phyloP scores from a whole-genome alignment of 23 tunicate species.

The Clavelina lepadiformis region DNA sequence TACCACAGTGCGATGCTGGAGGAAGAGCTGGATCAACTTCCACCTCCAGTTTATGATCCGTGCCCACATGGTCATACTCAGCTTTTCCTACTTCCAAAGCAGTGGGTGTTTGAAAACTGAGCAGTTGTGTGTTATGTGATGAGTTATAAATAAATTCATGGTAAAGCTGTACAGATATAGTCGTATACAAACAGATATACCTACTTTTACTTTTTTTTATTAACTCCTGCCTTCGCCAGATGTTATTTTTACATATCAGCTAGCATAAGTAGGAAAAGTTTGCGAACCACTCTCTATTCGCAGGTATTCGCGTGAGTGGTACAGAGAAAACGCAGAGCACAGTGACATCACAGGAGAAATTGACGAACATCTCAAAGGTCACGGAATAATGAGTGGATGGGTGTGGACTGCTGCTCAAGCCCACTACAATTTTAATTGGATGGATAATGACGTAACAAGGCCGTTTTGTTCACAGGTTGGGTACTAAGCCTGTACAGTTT shows the following conservation, averaged over 20 bases:
- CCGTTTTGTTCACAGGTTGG: slow-evolving; percentile 77
- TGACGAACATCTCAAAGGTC: slow-evolving; percentile 83
- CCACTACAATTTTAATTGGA: slow-evolving; percentile 54
- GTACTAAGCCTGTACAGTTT: no score
- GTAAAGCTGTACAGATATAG: no score
- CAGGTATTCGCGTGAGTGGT: slow-evolving; percentile 75
- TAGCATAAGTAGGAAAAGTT: no score
- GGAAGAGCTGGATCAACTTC: slow-evolving; percentile 31
- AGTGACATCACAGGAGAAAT: slow-evolving; percentile 89
- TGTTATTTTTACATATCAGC: no score
- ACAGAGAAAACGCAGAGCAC: slow-evolving; percentile 66
- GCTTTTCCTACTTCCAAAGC: slow-evolving; percentile 45
- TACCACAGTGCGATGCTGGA: slow-evolving; percentile 66
- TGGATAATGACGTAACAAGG: slow-evolving; percentile 67
- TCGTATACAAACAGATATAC: not conserved
- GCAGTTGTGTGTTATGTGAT: no score
- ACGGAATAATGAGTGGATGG: slow-evolving; percentile 94
- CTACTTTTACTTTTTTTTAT: no score
- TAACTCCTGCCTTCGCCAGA: no score
- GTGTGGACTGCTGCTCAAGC: slow-evolving; percentile 90
- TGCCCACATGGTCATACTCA: slow-evolving; percentile 67
- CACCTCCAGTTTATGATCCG: slow-evolving; percentile 50
- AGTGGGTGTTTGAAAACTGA: slow-evolving; percentile 19
- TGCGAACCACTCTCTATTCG: not conserved
- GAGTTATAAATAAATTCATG: no score